Conservation (phyloP, 2,888 invertebrate species). For the Agonopterix arenella region DNA sequence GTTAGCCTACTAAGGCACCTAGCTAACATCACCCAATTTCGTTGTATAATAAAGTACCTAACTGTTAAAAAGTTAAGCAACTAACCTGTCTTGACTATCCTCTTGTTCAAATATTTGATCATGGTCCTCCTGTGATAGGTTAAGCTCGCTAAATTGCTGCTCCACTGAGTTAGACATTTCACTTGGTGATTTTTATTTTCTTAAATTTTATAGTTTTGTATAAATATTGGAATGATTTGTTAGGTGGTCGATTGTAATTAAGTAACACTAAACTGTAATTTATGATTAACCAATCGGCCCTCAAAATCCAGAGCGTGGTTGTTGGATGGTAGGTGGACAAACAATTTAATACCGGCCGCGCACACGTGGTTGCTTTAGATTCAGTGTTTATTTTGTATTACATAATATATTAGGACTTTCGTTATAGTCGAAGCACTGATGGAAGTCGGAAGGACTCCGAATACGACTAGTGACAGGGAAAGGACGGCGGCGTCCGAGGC, state of each 20-base stretch:
- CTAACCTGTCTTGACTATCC: slow-evolving; percentile 77
- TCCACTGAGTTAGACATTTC: slow-evolving; percentile 73
- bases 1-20: too few species aligned
- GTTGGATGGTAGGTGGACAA: not conserved
- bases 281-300: slow-evolving; percentile 1
- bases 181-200: slow-evolving; percentile 18
- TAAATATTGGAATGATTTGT: slow-evolving; percentile 16
- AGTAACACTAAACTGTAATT: not conserved
- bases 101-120: slow-evolving; percentile 85
- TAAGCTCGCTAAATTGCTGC: slow-evolving; percentile 83
- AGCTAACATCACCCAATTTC: too few species aligned
- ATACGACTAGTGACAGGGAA: slow-evolving; percentile 12
- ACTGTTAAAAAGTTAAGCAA: slow-evolving; percentile 6
- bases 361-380: slow-evolving; percentile 54
- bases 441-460: slow-evolving; percentile 10
- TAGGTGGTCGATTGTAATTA: too few species aligned
- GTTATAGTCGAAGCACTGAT: slow-evolving; percentile 1
- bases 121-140: slow-evolving; percentile 82
- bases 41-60: too few species aligned
- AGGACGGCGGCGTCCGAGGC: slow-evolving; percentile 2
- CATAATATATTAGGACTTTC: slow-evolving; percentile 36
- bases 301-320: too few species aligned
- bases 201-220: slow-evolving; percentile 1
- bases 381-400: slow-evolving; percentile 43
- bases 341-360: slow-evolving; percentile 14